Evolutionary conservation across 2,888 invertebrate species (phyloP).

Genomic region (Drosophila infuscata): DNA sequence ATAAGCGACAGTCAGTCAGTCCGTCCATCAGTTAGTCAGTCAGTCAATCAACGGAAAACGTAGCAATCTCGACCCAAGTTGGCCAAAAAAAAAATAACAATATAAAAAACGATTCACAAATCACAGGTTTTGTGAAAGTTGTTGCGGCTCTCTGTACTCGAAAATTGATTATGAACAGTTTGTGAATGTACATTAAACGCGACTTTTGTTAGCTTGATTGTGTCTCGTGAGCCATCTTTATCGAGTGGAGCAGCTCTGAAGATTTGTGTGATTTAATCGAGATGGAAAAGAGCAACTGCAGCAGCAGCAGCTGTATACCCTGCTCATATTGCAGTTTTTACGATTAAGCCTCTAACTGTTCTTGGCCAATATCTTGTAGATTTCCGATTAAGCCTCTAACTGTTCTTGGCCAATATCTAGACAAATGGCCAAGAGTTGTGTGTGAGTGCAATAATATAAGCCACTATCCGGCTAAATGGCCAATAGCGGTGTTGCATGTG

Average conservation of each 20-base stretch:
- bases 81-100: conserved; percentile 13
- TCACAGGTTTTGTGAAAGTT: conserved; percentile 69
- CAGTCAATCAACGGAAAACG: conserved; percentile 34
- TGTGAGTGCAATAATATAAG: not conserved
- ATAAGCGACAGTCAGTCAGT: conserved; percentile 57
- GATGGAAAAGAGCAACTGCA: conserved; percentile 5
- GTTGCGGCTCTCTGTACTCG: conserved; percentile 47
- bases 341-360: conserved; percentile 10
- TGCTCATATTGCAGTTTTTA: not conserved
- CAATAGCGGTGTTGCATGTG: not conserved
- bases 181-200: conserved; percentile 51
- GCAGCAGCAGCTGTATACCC: not conserved
- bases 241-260: conserved; percentile 30
- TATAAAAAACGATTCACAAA: conserved; percentile 37
- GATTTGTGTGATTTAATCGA: conserved; percentile 38
- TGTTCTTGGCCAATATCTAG: conserved; percentile 17
- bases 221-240: conserved; percentile 24
- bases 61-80: conserved; percentile 29
- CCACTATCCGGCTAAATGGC: not conserved
- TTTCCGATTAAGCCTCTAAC: conserved; percentile 5
- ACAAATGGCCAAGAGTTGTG: conserved; percentile 5
- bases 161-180: conserved; percentile 76
- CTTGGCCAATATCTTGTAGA: conserved; percentile 6
- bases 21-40: conserved; percentile 39
- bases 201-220: conserved; percentile 8